Conservation (phyloP, 1,140 invertebrate genomes). For the Trichogramma pretiosum region DNA sequence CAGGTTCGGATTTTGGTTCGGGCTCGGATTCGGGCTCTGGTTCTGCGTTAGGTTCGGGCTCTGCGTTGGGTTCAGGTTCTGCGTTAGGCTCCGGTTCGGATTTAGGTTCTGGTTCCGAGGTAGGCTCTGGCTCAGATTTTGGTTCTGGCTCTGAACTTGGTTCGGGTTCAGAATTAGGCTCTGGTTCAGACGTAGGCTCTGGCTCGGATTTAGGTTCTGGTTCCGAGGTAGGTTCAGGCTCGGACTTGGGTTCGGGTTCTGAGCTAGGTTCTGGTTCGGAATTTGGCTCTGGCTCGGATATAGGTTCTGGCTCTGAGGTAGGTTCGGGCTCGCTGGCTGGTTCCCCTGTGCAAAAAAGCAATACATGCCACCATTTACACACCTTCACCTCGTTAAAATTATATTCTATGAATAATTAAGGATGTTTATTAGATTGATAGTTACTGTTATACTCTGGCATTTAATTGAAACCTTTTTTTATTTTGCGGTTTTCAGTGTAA, state of each 20-base stretch:
- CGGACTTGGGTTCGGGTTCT: constrained; percentile 37
- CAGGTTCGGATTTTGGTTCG: constrained; percentile 33
- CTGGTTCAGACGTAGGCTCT: constrained; percentile 34
- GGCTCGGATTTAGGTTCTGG: constrained; percentile 43
- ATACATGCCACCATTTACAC: constrained; percentile 42
- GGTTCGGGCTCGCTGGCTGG: constrained; percentile 34
- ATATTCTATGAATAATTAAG: constrained; percentile 7
- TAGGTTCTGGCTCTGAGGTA: constrained; percentile 40
- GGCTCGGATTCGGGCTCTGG: constrained; percentile 35
- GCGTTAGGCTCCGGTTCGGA: constrained; percentile 40
- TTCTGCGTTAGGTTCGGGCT: constrained; percentile 33
- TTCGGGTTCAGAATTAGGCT: constrained; percentile 34
- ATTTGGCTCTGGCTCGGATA: constrained; percentile 45
- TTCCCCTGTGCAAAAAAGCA: constrained; percentile 47
- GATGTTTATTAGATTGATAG: constrained; percentile 9
- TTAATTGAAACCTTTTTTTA: constrained; percentile 3
- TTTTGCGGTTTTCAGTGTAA: constrained; percentile 9
- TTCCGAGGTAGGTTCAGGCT: constrained; percentile 33
- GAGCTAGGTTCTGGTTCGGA: constrained; percentile 42
- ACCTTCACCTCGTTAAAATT: constrained; percentile 37
- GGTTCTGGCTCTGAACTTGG: constrained; percentile 38
- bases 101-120: constrained; percentile 36
- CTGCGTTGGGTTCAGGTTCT: constrained; percentile 40
- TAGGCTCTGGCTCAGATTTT: constrained; percentile 38
- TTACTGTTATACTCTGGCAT: constrained; percentile 6